These are phyloP conservation scores for Synaphobranchus kaupii DNA, from an alignment of 2,797 vertebrate genomes.

Conservation along the genomic window DNA sequence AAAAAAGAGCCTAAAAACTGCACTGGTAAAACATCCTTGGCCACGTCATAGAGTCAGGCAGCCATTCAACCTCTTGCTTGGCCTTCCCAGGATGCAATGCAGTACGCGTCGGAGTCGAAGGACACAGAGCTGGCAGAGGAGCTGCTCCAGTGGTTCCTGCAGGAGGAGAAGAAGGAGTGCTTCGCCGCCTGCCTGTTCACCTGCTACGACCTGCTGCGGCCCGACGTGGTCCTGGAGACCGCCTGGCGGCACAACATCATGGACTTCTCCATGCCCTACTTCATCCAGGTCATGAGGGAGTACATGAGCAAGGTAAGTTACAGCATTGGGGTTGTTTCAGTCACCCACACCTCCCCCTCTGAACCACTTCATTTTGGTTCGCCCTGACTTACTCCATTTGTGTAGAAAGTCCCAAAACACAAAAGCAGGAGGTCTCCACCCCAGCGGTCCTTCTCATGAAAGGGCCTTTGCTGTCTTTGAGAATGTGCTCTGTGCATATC, in stretches of 20 bases:
- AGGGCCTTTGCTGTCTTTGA: neutral
- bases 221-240: conserved; percentile 96
- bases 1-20: neutral
- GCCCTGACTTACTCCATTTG: neutral
- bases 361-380: neutral
- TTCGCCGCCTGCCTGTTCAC: conserved; percentile 95
- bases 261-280: conserved; percentile 99
- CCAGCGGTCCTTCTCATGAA: neutral
- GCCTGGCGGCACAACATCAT: conserved; percentile 99
- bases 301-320: conserved; percentile 91
- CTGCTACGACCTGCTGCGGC: conserved; percentile 95
- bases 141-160: conserved; percentile 86
- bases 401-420: neutral
- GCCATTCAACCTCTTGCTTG: neutral
- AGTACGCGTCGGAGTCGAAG: conserved; percentile 87
- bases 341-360: too few relatives aligned
- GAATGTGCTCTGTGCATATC: neutral
- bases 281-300: conserved; percentile 99
- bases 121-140: conserved; percentile 94
- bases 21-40: neutral
- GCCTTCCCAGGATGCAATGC: conserved; percentile 80
- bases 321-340: conserved; percentile 81
- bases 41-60: neutral
- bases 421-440: neutral
- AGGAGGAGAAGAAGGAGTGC: conserved; percentile 86